Evolutionary conservation across 2,113 vertebrate species (phyloP).

Genomic region (Gambusia holbrooki): DNA sequence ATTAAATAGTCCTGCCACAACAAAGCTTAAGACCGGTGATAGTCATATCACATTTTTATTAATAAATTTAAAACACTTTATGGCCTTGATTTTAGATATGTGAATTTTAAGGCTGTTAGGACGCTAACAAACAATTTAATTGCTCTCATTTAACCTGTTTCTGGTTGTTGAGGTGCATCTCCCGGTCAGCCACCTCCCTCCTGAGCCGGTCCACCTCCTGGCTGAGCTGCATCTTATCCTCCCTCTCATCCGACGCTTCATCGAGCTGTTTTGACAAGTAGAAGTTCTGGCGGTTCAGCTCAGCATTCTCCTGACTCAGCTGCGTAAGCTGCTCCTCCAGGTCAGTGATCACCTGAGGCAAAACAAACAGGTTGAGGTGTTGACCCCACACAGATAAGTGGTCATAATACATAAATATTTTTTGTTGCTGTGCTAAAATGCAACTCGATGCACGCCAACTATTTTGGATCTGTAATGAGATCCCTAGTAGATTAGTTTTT

Average conservation of each 20-base stretch:
- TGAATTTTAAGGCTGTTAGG: no score
- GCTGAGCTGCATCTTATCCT: slow-evolving; percentile 90
- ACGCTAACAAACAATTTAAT: neutral
- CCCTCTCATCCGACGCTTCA: slow-evolving; percentile 89
- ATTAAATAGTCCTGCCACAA: no score
- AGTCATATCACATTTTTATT: no score
- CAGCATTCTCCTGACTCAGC: slow-evolving; percentile 95
- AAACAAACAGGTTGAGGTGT: slow-evolving; percentile 21
- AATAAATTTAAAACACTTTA: no score
- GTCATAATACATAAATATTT: neutral
- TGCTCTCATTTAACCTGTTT: slow-evolving; percentile 83
- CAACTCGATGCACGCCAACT: neutral
- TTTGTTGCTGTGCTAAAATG: neutral
- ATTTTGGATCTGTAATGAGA: slow-evolving; percentile 2
- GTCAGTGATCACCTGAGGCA: slow-evolving; percentile 93
- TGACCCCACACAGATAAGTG: slow-evolving; percentile 1
- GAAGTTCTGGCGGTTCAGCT: slow-evolving; percentile 98
- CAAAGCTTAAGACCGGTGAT: no score
- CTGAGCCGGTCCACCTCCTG: slow-evolving; percentile 95
- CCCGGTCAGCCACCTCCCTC: slow-evolving; percentile 93
- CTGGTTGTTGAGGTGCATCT: slow-evolving; percentile 99
- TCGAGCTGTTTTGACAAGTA: slow-evolving; percentile 97
- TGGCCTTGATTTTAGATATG: no score
- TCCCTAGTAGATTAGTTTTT: neutral
- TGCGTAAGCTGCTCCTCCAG: slow-evolving; percentile 97